Evolutionary conservation across 2,888 invertebrate genomes (phyloP).

Genomic region (Ferdinandea cuprea): DNA sequence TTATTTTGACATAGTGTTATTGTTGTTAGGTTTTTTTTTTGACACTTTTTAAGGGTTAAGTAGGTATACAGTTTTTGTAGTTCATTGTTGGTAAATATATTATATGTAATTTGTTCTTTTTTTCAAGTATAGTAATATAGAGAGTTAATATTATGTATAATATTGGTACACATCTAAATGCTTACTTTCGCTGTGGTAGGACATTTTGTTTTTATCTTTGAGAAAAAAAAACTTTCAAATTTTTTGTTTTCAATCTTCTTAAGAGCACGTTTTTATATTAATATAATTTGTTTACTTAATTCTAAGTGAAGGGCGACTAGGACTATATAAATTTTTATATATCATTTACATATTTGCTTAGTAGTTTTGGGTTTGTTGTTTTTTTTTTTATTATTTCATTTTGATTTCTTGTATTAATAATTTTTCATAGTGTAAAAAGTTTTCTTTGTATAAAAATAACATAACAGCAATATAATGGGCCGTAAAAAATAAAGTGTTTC

Average conservation of each 20-base stretch:
- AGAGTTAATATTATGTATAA: slow-evolving; percentile 65
- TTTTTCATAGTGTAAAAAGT: slow-evolving; percentile 60
- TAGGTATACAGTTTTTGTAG: slow-evolving; percentile 50
- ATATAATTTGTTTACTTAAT: slow-evolving; percentile 41
- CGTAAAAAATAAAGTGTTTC: slow-evolving; percentile 20
- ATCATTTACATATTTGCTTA: slow-evolving; percentile 50
- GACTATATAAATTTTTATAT: slow-evolving; percentile 16
- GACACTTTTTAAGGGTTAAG: slow-evolving; percentile 38
- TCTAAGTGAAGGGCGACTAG: slow-evolving; percentile 18
- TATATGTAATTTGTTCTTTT: slow-evolving; percentile 22
- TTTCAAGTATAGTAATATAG: slow-evolving; percentile 47
- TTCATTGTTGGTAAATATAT: slow-evolving; percentile 53
- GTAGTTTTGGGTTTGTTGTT: neutral
- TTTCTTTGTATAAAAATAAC: slow-evolving; percentile 64
- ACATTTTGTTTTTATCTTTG: slow-evolving; percentile 34
- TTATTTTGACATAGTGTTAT: slow-evolving; percentile 50
- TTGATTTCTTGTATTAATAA: slow-evolving; percentile 14
- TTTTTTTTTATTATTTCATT: slow-evolving; percentile 21
- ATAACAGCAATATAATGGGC: slow-evolving; percentile 68
- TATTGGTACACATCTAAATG: slow-evolving; percentile 72
- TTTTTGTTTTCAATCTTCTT: slow-evolving; percentile 52
- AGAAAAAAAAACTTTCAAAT: slow-evolving; percentile 33
- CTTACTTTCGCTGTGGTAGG: slow-evolving; percentile 67
- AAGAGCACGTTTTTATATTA: slow-evolving; percentile 61
- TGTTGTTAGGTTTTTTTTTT: no score